These are phyloP conservation scores for Pagetopsis macropterus DNA, from an alignment of 2,797 vertebrate genomes.

Conservation along the genomic window DNA sequence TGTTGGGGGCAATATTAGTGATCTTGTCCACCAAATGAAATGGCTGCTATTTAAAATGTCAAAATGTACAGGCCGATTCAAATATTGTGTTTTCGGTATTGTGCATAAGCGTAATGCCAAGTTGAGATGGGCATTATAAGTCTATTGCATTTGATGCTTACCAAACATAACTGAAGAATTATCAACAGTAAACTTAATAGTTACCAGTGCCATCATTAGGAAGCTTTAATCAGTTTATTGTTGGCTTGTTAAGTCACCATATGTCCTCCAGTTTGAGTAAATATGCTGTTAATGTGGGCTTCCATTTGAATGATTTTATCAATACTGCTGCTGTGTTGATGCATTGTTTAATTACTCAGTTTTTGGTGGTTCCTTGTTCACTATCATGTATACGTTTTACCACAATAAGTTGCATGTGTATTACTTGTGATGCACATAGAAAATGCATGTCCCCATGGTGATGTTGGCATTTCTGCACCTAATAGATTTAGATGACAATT, in stretches of 20 bases:
- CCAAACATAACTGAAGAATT: not conserved
- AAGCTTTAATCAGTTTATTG: not conserved
- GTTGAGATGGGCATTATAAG: not conserved
- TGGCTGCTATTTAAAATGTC: not conserved
- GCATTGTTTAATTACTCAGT: not conserved
- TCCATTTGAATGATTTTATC: not conserved
- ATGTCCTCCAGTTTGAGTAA: not conserved
- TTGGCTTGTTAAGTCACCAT: not conserved
- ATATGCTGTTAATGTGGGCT: not conserved
- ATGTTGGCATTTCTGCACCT: not conserved
- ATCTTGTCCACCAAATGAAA: not conserved
- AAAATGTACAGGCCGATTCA: not conserved
- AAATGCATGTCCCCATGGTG: not conserved
- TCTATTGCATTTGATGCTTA: not conserved
- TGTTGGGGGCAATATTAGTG: not conserved
- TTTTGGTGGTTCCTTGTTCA: not conserved
- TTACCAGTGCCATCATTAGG: not conserved
- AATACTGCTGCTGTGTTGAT: conserved; percentile 19
- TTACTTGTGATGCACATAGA: conserved; percentile 3
- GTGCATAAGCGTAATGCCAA: not conserved
- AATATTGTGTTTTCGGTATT: not conserved
- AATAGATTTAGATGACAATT: conserved; percentile 3
- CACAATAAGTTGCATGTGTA: not conserved
- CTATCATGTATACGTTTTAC: not conserved
- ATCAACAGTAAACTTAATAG: not conserved